A percentile compares a stretch with the other conserved stretches of the same genome.
phyloP scores from a whole-genome alignment of 2,888 invertebrate species.

The Nomada lathburiana region DNA sequence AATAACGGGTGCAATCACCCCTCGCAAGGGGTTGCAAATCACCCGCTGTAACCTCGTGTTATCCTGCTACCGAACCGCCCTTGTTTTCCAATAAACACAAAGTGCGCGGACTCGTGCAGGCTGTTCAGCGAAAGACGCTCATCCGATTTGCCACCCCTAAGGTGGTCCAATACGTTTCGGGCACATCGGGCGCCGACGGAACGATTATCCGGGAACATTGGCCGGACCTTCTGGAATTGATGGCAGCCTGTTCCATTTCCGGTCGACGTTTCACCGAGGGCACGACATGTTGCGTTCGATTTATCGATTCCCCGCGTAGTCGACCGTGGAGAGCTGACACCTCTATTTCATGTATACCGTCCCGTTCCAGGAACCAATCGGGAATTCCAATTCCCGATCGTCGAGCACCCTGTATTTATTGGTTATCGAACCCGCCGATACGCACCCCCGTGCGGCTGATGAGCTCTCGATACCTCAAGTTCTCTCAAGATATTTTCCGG shows the following conservation, averaged over 20 bases:
- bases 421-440: conserved; percentile 73
- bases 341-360: conserved; percentile 77
- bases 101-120: conserved; percentile 62
- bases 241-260: conserved; percentile 80
- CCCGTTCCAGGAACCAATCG: conserved; percentile 81
- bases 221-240: conserved; percentile 51
- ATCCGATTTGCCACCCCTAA: neutral
- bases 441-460: conserved; percentile 43
- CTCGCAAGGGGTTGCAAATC: conserved; percentile 76
- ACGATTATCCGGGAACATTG: conserved; percentile 48
- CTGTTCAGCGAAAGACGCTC: conserved; percentile 24
- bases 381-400: conserved; percentile 81
- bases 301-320: conserved; percentile 71
- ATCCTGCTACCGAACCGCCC: conserved; percentile 83
- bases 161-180: neutral
- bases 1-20: conserved; percentile 54
- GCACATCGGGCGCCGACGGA: conserved; percentile 57
- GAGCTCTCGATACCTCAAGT: conserved; percentile 41
- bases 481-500: conserved; percentile 36
- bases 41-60: conserved; percentile 74
- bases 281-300: conserved; percentile 68
- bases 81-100: conserved; percentile 84
- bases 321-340: conserved; percentile 54
- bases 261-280: conserved; percentile 79
- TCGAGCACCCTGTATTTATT: conserved; percentile 71